Conservation (phyloP, 2,888 invertebrate species). For the Brassicogethes aeneus region DNA sequence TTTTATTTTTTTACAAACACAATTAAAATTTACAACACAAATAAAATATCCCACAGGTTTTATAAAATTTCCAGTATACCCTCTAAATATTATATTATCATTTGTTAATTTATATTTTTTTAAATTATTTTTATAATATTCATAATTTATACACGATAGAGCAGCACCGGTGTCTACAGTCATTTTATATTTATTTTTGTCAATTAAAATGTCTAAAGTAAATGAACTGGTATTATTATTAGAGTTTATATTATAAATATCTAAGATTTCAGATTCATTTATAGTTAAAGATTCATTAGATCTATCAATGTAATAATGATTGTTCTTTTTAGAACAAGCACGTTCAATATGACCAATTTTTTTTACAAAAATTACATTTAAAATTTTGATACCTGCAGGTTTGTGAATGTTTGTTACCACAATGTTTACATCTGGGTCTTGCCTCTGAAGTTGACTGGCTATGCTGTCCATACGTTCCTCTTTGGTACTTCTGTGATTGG, state of each 20-base stretch:
- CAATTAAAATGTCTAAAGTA: constrained; percentile 7
- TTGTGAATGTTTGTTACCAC: constrained; percentile 3
- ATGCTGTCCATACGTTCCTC: not conserved
- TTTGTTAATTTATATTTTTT: constrained; percentile 6
- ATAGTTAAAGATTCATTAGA: too few relatives aligned
- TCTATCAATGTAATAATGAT: constrained; percentile 4
- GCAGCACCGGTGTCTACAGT: constrained; percentile 11
- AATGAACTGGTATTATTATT: constrained; percentile 6
- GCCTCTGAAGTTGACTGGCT: not conserved
- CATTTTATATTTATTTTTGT: constrained; percentile 3
- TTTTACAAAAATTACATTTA: too few relatives aligned
- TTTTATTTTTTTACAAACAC: too few relatives aligned
- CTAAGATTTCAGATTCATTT: too few relatives aligned
- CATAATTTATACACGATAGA: constrained; percentile 9
- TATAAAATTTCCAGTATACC: constrained; percentile 10
- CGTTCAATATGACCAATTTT: constrained; percentile 11
- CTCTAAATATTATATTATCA: constrained; percentile 8
- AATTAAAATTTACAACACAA: too few relatives aligned
- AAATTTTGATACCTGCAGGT: constrained; percentile 7
- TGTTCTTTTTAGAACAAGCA: constrained; percentile 9
- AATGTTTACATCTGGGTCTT: constrained; percentile 2
- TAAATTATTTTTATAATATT: constrained; percentile 5
- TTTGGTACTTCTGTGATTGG: not conserved
- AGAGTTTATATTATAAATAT: constrained; percentile 6
- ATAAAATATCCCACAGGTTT: constrained; percentile 8